Evolutionary conservation across 2,888 invertebrate species (phyloP).

Genomic region (Mylabris sibirica): DNA sequence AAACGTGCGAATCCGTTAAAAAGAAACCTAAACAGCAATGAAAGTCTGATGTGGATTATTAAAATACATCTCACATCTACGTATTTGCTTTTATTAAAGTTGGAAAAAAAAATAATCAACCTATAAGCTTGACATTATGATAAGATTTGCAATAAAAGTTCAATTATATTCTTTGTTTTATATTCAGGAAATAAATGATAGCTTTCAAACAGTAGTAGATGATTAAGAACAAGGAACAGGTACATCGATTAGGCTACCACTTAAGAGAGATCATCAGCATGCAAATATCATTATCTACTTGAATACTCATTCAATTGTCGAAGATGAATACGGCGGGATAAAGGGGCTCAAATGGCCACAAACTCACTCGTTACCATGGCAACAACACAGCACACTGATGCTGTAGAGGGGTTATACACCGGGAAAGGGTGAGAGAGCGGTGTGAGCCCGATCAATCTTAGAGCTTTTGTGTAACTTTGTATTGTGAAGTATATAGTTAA

Average conservation of each 20-base stretch:
- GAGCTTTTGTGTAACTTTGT: constrained; percentile 56
- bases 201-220: background rate
- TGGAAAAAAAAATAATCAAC: background rate
- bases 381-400: constrained; percentile 46
- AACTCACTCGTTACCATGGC: constrained; percentile 55
- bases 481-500: constrained; percentile 53
- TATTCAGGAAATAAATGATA: background rate
- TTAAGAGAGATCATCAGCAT: constrained; percentile 58
- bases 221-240: constrained; percentile 22
- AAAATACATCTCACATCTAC: constrained; percentile 4
- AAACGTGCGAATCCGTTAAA: constrained; percentile 27
- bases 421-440: constrained; percentile 58
- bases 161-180: too few relatives aligned
- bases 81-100: background rate
- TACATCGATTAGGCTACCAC: constrained; percentile 50
- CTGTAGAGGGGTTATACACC: constrained; percentile 43
- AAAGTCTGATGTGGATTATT: constrained; percentile 20
- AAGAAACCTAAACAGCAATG: constrained; percentile 27
- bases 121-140: background rate
- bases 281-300: constrained; percentile 61
- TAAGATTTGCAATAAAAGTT: background rate
- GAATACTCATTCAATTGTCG: constrained; percentile 61
- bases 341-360: constrained; percentile 59
- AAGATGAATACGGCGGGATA: constrained; percentile 59
- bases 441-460: constrained; percentile 57